phyloP scores from a whole-genome alignment of 2,888 invertebrate genomes.

The Standfussiana lucernea region DNA sequence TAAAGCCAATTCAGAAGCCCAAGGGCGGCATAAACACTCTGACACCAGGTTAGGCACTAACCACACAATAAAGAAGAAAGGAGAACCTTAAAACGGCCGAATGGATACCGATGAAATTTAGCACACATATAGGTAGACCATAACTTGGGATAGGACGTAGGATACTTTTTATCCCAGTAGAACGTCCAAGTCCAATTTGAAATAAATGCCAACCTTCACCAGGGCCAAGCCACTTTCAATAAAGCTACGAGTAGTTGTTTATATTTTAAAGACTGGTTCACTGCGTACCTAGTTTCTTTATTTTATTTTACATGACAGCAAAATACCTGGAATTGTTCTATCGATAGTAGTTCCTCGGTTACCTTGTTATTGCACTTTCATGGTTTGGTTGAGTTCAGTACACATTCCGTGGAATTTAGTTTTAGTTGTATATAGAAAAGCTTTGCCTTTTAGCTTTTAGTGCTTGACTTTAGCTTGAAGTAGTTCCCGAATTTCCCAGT shows the following conservation, averaged over 20 bases:
- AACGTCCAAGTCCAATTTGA: neutral
- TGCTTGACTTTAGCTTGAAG: constrained; percentile 23
- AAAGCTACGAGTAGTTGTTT: neutral
- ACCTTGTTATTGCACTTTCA: constrained; percentile 17
- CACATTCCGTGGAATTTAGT: constrained; percentile 37
- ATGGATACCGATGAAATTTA: neutral
- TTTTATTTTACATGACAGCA: constrained; percentile 22
- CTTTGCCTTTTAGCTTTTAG: constrained; percentile 41
- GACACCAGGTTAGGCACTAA: too few relatives aligned
- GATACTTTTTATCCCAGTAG: neutral
- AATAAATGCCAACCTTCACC: neutral
- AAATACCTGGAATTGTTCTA: constrained; percentile 20
- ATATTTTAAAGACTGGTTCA: constrained; percentile 2
- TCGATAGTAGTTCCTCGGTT: neutral
- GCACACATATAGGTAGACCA: neutral
- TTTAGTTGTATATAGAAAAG: constrained; percentile 42
- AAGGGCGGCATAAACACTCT: too few relatives aligned
- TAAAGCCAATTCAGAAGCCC: too few relatives aligned
- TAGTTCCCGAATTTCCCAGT: constrained; percentile 47
- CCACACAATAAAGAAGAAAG: too few relatives aligned
- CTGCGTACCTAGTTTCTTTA: neutral
- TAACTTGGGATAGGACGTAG: neutral
- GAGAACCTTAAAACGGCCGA: neutral
- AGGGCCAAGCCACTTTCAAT: neutral
- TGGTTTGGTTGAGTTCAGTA: constrained; percentile 13